Evolutionary conservation across 2,797 vertebrate species (phyloP), one percentile per base, ranked within the genome.

Genomic region (Acipenser oxyrinchus): DNA sequence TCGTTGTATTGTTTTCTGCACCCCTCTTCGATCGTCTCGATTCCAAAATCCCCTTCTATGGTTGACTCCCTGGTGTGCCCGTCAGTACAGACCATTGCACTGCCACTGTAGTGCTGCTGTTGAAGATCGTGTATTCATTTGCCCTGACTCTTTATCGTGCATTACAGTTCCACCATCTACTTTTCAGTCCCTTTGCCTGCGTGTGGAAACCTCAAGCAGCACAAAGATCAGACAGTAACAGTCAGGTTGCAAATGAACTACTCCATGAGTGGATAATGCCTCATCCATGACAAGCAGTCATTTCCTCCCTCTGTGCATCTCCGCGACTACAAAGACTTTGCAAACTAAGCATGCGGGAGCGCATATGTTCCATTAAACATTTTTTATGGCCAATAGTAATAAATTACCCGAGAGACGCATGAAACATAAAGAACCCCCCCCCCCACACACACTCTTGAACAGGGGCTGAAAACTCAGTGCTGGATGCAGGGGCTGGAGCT

Each of bases 341-440:
- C 58, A 8, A 60, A 10, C 58, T 60, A 8, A 55, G 7, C 23
- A 11, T 10, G 18, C 52, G n/a, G 64, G 12, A 8, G 8, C 48
- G 11, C 73, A 18, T 65, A 69, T 64, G 79, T 81, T 77, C 70
- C 71, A 76, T 79, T 69, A 75, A 67, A 63, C 61, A 57, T 64
- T 6, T 59, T 8, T 48, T 51, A 61, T 63, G 63, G 63, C 55
- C 66, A 62, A 66, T 49, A 51, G 59, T 37, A 58, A 18, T 13
- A 18, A 63, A 63, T 64, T 64, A 55, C 64, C 49, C 71, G 58
- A 49, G 48, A 10, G 51, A n/a, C 63, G 53, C 4, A 52, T 59
- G 52, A 7, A 53, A 52, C 63, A 64, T 4, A 18, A 37, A n/a
- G 10, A 58, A 58, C 55, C 6, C 6, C 55, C 9, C 65, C 49